These are phyloP conservation scores for Paedocypris micromegethes DNA, from an alignment of 2,797 vertebrate species.

Conservation along the genomic window DNA sequence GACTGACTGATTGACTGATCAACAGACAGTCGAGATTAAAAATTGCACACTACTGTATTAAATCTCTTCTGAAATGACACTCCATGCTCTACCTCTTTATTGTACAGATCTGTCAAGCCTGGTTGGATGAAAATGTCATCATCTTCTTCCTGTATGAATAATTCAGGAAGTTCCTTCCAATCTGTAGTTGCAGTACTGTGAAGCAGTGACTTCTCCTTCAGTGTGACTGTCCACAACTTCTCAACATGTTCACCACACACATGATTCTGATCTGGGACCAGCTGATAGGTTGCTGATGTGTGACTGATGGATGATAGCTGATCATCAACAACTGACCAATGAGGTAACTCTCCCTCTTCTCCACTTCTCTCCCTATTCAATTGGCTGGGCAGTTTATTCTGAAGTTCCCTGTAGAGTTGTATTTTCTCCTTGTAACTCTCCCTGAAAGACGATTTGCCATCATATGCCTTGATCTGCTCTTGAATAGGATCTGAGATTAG, in stretches of 20 bases:
- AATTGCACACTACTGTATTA: not conserved
- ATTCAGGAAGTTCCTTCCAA: slow-evolving; percentile 60
- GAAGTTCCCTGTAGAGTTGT: slow-evolving; percentile 35
- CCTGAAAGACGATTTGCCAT: slow-evolving; percentile 5
- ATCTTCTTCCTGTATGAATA: slow-evolving; percentile 88
- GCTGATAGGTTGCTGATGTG: slow-evolving; percentile 33
- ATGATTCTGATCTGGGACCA: slow-evolving; percentile 35
- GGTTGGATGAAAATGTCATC: slow-evolving; percentile 59
- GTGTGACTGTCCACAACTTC: slow-evolving; percentile 51
- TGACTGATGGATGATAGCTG: slow-evolving; percentile 40
- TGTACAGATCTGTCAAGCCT: slow-evolving; percentile 56
- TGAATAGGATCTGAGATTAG: slow-evolving; percentile 22
- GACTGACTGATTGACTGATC: no score
- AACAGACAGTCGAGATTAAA: no score
- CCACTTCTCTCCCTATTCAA: slow-evolving; percentile 8
- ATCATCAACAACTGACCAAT: slow-evolving; percentile 38
- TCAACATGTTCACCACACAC: slow-evolving; percentile 59
- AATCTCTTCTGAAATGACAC: slow-evolving; percentile 29
- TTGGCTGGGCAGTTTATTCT: not conserved
- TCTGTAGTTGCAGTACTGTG: slow-evolving; percentile 46
- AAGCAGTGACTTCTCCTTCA: slow-evolving; percentile 51
- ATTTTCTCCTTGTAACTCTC: slow-evolving; percentile 27
- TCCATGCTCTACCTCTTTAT: slow-evolving; percentile 73
- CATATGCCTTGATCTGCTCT: slow-evolving; percentile 3
- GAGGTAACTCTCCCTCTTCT: slow-evolving; percentile 16